Evolutionary conservation across 2,113 vertebrate genomes (phyloP), one percentile per base, ranked within the genome.

Genomic region (Coregonus clupeaformis): DNA sequence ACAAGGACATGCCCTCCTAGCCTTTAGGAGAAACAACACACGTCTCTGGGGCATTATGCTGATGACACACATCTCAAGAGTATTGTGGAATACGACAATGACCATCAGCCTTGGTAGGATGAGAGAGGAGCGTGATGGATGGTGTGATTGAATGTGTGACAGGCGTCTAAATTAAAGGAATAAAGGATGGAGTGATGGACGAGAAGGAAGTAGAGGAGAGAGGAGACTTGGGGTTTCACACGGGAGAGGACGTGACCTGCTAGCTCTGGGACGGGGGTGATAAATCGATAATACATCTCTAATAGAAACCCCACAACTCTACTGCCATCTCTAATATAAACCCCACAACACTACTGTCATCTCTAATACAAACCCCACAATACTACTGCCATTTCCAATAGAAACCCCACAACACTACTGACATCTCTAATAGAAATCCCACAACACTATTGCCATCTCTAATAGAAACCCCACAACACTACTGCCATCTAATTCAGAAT

Each of bases 231-330:
- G 77, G 76, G 80, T 79, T 86, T 72, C 69, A 85, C 81, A 82
- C 87, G 81, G 82, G 68, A 90, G 79, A 84, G 88, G 90, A 93
- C 89, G 85, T 89, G 85, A 86, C 77, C 75, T 84, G 87, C 90
- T 89, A 86, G 84, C 68, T 83, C 74, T 22, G 60, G 32, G 81
- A 82, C 77, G 77, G 82, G 80, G 67, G 78, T 90, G 89, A 92
- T 79, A 64, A 84, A 90, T 85, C 2, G 68, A 73, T n/a, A n/a
- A n/a, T n/a, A n/a, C 27, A 27, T 27, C 27, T 27, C 27, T 27
- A 27, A 27, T 27, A 27, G 27, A 27, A 27, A 27, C 27, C 27
- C 27, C 27, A 27, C 27, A 27, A 27, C 27, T 1, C 27, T 27
- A 27, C 27, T 27, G 27, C 27, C 27, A 27, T 27, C 27, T 27